Percentiles rank a stretch among this genome's conserved stretches.
phyloP scores from a whole-genome alignment of 2,797 vertebrate species.

The Atherinosoma microstoma region DNA sequence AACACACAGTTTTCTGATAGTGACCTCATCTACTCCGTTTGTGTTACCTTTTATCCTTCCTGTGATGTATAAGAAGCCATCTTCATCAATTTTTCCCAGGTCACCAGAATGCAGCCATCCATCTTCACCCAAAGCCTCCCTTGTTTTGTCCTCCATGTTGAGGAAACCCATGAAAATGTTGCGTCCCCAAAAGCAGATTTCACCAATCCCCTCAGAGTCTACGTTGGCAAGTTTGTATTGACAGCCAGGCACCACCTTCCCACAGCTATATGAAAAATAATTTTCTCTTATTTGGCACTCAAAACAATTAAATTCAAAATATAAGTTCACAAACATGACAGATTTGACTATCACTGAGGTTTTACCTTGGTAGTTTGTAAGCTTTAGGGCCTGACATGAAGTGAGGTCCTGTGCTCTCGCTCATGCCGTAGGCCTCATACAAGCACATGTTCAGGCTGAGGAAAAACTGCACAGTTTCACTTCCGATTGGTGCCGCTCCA shows the following conservation, averaged over 20 bases:
- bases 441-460: conserved; percentile 87
- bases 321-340: neutral
- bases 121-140: conserved; percentile 85
- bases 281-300: neutral
- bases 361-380: conserved; percentile 85
- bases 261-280: conserved; percentile 82
- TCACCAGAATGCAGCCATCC: conserved; percentile 91
- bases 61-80: conserved; percentile 90
- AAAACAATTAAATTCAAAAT: neutral
- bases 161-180: conserved; percentile 92
- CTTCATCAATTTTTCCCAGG: conserved; percentile 83
- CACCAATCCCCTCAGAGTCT: conserved; percentile 83
- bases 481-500: conserved; percentile 87
- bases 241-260: conserved; percentile 88
- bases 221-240: conserved; percentile 83
- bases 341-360: neutral
- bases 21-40: neutral
- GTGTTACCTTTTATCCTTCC: conserved; percentile 89
- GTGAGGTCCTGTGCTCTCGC: conserved; percentile 90
- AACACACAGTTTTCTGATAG: neutral
- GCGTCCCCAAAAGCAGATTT: conserved; percentile 92
- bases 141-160: conserved; percentile 90
- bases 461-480: conserved; percentile 87
- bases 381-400: conserved; percentile 85
- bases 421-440: conserved; percentile 91